Evolutionary conservation across 2,113 vertebrate genomes (phyloP).

Genomic region (Siniperca chuatsi): DNA sequence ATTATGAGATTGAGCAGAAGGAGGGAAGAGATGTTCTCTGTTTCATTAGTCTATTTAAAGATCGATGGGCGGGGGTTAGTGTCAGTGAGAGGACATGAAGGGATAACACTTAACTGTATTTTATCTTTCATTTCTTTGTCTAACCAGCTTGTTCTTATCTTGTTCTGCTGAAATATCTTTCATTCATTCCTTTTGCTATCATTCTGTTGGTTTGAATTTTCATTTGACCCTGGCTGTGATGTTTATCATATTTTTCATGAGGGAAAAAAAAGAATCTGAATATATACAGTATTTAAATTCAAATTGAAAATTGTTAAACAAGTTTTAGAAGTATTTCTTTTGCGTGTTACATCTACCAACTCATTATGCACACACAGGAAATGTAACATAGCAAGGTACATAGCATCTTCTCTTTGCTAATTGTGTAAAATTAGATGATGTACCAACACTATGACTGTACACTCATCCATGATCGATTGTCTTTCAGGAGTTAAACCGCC

Average conservation of each 20-base stretch:
- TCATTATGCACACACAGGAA: neutral
- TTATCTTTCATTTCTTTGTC: neutral
- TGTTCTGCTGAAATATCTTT: neutral
- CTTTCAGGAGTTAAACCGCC: neutral
- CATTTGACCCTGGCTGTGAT: neutral
- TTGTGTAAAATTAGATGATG: neutral
- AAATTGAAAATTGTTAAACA: neutral
- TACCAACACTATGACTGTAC: neutral
- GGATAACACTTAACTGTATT: constrained; percentile 13
- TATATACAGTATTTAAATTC: neutral
- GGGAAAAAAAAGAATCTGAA: neutral
- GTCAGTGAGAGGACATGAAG: constrained; percentile 36
- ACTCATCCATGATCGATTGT: neutral
- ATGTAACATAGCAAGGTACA: neutral
- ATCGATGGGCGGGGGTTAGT: constrained; percentile 21
- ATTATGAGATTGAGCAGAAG: constrained; percentile 59
- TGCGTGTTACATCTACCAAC: too few relatives aligned
- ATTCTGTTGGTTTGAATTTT: neutral
- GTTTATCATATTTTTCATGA: neutral
- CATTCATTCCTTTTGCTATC: neutral
- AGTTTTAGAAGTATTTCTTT: neutral
- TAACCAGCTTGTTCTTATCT: neutral
- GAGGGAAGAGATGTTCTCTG: constrained; percentile 35
- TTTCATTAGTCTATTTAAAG: constrained; percentile 67
- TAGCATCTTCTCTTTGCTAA: neutral